Percentiles rank a stretch among this genome's conserved stretches.
phyloP scores from a whole-genome alignment of 1,140 invertebrate species.

The Platyscapa corneri region DNA sequence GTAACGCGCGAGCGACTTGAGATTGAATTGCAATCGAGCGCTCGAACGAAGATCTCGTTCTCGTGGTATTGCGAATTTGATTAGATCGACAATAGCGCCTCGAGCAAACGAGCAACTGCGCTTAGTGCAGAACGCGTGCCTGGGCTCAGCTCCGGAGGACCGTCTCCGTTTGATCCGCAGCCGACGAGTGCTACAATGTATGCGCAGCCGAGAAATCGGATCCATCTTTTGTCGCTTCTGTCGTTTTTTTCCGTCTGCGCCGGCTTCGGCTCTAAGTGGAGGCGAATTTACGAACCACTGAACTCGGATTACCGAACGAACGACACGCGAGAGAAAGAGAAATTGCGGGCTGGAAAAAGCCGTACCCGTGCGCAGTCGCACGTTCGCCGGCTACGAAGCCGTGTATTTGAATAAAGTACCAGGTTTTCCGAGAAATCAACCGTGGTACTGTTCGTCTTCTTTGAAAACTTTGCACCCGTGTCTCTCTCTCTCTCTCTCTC shows the following conservation, averaged over 20 bases:
- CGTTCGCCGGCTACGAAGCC: not conserved
- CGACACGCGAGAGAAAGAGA: not conserved
- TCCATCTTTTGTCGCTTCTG: not conserved
- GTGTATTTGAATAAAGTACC: not conserved
- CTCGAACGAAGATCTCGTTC: too few species aligned
- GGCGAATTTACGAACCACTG: conserved; percentile 44
- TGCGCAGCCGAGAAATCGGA: conserved; percentile 10
- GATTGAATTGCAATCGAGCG: too few species aligned
- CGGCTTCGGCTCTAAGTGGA: not conserved
- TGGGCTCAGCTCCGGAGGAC: too few species aligned
- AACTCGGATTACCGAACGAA: conserved; percentile 42
- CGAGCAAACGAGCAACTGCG: too few species aligned
- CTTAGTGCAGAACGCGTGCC: not conserved
- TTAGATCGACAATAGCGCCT: too few species aligned
- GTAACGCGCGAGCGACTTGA: too few species aligned
- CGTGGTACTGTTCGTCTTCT: not conserved
- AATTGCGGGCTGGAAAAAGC: not conserved
- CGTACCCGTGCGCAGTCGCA: not conserved
- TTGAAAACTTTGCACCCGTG: not conserved
- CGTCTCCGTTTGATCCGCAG: too few species aligned
- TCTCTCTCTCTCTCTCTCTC: not conserved
- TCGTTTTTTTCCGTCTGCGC: not conserved
- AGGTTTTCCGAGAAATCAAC: not conserved
- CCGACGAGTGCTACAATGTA: not conserved
- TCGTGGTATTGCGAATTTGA: too few species aligned